Evolutionary conservation across 2,113 vertebrate genomes (phyloP), one percentile per base, ranked within the genome.

Genomic region (Nothoprocta pentlandii): DNA sequence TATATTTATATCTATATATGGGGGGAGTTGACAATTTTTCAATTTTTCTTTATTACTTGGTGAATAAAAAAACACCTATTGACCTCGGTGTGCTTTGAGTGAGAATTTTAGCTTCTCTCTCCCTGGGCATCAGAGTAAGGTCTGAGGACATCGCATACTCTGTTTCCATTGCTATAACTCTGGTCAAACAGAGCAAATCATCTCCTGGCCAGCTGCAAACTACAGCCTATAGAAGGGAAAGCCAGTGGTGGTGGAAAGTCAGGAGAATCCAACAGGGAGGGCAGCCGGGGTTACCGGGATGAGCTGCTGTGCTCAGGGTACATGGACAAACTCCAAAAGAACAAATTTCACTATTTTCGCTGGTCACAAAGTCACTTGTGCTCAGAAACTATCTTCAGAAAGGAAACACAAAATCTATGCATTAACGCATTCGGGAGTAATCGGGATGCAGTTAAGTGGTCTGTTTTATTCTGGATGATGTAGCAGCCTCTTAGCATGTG

Each of bases 241-340:
- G 8, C 7, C 79, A 87, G 13, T 20, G n/a, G 17, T 25, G 53
- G 53, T 79, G n/a, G 58, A 67, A 91, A 12, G 13, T 42, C 3
- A 58, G 3, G 8, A 78, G 67, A 76, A 71, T 13, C 13, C 67
- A 81, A 47, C 10, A 54, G 15, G 26, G 23, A 81, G 13, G 16
- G 20, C 34, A 78, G n/a, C 26, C 36, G 26, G 51, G 3, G 15
- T 30, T 78, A 70, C 6, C 0, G 0, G 25, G 23, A 47, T 28
- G 28, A 59, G 46, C 13, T 63, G 62, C 9, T 44, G 30, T 11
- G 49, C 1, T 3, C 46, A 68, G 16, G n/a, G 70, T 36, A 75
- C 14, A 78, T 3, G 26, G 26, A 71, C 89, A 68, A 8, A 56
- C 28, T 47, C 78, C 47, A 0, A 73, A n/a, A 81, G 42, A 79